Percentiles rank a stretch among this genome's conserved stretches.
phyloP scores from a whole-genome alignment of 2,888 invertebrate genomes.

The Bimastos eiseni region DNA sequence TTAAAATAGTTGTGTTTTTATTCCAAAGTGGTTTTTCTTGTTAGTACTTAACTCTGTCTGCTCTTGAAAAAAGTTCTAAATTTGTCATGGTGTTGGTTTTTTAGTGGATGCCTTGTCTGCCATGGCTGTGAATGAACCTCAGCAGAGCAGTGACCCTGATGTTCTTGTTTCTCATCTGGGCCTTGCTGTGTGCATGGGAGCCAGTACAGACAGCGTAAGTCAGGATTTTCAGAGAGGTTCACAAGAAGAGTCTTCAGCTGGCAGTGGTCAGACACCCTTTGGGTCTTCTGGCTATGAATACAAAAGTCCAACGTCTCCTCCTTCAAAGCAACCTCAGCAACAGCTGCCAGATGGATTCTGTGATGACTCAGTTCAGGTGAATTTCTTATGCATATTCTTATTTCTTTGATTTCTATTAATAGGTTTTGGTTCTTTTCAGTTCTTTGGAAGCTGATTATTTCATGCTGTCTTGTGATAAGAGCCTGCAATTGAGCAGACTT shows the following conservation, averaged over 20 bases:
- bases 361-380: neutral
- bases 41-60: neutral
- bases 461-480: too few relatives aligned
- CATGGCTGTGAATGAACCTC: neutral
- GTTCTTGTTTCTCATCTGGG: conserved; percentile 22
- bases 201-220: neutral
- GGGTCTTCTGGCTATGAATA: neutral
- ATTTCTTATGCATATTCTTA: neutral
- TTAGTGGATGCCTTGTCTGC: conserved; percentile 1
- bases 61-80: neutral
- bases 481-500: too few relatives aligned
- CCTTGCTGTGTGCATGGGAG: neutral
- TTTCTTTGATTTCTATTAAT: neutral
- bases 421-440: too few relatives aligned
- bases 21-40: neutral
- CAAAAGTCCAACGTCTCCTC: neutral
- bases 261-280: neutral
- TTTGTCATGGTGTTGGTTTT: neutral
- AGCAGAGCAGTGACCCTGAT: conserved; percentile 7
- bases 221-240: conserved; percentile 14
- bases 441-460: too few relatives aligned
- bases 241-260: neutral
- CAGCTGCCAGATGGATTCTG: neutral
- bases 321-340: neutral
- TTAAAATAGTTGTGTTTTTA: neutral